A percentile compares a stretch with the other conserved stretches of the same genome.
Evolutionary conservation across 2,888 invertebrate species (phyloP).

Genomic region (Tetramorium bicarinatum): DNA sequence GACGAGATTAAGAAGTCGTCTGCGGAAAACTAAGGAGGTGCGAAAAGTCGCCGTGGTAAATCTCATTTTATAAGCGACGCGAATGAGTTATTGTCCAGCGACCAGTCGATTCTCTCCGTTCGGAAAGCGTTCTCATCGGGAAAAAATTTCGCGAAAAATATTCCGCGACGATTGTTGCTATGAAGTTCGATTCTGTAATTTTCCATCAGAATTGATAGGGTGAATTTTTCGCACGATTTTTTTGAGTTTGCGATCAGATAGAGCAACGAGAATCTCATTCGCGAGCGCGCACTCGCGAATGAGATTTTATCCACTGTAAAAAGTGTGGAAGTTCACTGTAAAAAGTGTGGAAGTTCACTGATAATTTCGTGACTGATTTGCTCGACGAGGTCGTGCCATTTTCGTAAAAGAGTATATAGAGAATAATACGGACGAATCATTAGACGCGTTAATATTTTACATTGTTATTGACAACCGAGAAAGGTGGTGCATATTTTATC

Average conservation of each 20-base stretch:
- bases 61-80: conserved; percentile 50
- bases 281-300: not conserved
- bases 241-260: conserved; percentile 3
- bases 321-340: conserved; percentile 10
- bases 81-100: conserved; percentile 42
- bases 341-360: conserved; percentile 10
- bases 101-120: conserved; percentile 11
- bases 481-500: conserved; percentile 11
- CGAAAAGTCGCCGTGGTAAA: conserved; percentile 56
- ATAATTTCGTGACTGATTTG: conserved; percentile 7
- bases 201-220: not conserved
- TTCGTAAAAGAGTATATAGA: not conserved
- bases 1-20: conserved; percentile 62
- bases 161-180: conserved; percentile 9
- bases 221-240: conserved; percentile 12
- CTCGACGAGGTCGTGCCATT: not conserved
- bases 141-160: conserved; percentile 4
- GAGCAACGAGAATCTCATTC: not conserved
- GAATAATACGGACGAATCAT: conserved; percentile 2
- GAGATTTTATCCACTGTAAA: conserved; percentile 26
- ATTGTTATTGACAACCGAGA: not conserved
- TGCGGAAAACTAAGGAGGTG: conserved; percentile 30
- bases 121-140: not conserved
- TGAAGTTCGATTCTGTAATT: conserved; percentile 16
- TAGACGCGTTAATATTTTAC: conserved; percentile 11